Conservation (phyloP, 1,140 invertebrate species). For the Hylaeus anthracinus region DNA sequence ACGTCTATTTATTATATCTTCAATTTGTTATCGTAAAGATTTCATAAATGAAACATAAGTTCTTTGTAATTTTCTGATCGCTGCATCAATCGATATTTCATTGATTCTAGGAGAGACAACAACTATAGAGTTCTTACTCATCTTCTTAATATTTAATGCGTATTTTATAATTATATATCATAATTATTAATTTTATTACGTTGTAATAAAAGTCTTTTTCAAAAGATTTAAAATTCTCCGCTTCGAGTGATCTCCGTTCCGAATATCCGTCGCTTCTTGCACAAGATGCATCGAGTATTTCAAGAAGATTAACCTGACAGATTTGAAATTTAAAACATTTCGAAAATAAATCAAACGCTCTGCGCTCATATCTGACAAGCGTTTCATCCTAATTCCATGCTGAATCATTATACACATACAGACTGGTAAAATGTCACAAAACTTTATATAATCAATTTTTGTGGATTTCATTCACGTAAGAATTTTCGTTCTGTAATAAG, state of each 20-base stretch:
- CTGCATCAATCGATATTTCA: too few relatives aligned
- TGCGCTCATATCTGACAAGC: conserved; percentile 10
- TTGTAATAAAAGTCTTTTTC: not conserved
- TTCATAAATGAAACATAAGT: too few relatives aligned
- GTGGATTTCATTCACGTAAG: not conserved
- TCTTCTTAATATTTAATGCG: too few relatives aligned
- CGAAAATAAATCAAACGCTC: conserved; percentile 21
- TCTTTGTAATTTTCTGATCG: too few relatives aligned
- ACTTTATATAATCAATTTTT: conserved; percentile 17
- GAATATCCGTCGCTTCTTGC: not conserved
- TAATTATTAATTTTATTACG: not conserved
- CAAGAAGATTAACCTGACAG: not conserved
- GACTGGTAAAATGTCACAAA: conserved; percentile 10
- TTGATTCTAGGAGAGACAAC: too few relatives aligned
- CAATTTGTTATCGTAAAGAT: too few relatives aligned
- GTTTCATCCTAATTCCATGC: conserved; percentile 20
- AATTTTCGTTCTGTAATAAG: not conserved
- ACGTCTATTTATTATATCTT: too few relatives aligned
- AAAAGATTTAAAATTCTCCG: not conserved
- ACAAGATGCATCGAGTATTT: not conserved
- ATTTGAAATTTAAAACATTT: conserved; percentile 32
- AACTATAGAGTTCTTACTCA: too few relatives aligned
- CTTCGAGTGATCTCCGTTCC: not conserved
- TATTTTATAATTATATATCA: too few relatives aligned
- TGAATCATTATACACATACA: conserved; percentile 14